Evolutionary conservation across 2,797 vertebrate species (phyloP).

Genomic region (Acipenser transmontanus): DNA sequence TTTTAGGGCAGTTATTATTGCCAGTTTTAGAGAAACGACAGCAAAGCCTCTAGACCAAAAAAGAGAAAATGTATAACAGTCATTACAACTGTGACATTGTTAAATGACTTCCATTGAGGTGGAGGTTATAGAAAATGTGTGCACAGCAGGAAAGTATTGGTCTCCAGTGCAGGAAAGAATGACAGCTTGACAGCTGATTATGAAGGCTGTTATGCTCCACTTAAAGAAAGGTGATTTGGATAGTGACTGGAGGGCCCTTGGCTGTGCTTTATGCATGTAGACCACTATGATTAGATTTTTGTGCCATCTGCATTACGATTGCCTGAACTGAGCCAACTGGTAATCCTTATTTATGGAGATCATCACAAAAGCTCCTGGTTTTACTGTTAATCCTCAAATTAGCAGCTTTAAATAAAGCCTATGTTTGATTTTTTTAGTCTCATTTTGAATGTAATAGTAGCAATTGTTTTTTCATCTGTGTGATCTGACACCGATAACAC

Average conservation of each 20-base stretch:
- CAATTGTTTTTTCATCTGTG: too few species aligned
- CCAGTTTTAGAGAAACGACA: not conserved
- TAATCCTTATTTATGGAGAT: conserved; percentile 1
- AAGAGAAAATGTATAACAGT: not conserved
- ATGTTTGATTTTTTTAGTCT: not conserved
- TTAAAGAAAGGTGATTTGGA: conserved; percentile 31
- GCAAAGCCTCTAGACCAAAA: not conserved
- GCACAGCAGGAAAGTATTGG: not conserved
- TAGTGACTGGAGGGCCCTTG: conserved; percentile 16
- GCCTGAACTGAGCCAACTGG: not conserved
- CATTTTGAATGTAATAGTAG: too few species aligned
- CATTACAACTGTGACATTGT: conserved; percentile 22
- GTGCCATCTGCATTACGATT: conserved; percentile 32
- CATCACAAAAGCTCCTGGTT: not conserved
- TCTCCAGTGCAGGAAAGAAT: conserved; percentile 29
- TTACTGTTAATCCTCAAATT: not conserved
- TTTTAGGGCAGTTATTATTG: too few species aligned
- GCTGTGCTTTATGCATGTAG: conserved; percentile 9
- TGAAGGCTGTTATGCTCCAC: conserved; percentile 47
- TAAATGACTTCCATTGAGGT: conserved; percentile 31
- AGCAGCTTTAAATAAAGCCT: not conserved
- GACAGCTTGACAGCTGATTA: conserved; percentile 42
- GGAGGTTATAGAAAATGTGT: conserved; percentile 17
- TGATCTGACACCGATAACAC: too few species aligned
- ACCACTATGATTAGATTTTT: conserved; percentile 30